phyloP scores from a whole-genome alignment of 2,888 invertebrate species.

The Morinoia aosen region DNA sequence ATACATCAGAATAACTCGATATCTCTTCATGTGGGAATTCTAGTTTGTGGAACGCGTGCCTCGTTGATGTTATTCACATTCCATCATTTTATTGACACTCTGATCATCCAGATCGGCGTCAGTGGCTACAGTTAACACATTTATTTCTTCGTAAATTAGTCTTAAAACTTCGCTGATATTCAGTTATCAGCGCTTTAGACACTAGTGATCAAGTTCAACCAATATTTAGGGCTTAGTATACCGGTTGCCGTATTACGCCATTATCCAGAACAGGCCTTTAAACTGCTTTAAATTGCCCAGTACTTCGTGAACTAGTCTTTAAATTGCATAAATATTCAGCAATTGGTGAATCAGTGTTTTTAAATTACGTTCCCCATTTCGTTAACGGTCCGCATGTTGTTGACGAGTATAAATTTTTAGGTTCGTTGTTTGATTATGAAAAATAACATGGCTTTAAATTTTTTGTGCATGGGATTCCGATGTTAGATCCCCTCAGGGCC shows the following conservation, averaged over 20 bases:
- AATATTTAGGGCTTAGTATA: too few species aligned
- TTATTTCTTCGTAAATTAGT: too few species aligned
- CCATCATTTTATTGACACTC: background rate
- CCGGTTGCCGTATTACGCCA: too few species aligned
- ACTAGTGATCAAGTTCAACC: too few species aligned
- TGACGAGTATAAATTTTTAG: too few species aligned
- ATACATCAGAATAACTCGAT: background rate
- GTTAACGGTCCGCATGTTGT: too few species aligned
- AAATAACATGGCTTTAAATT: background rate
- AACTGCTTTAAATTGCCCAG: too few species aligned
- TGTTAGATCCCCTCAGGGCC: too few species aligned
- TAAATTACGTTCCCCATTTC: too few species aligned
- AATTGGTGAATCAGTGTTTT: background rate
- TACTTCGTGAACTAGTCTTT: background rate
- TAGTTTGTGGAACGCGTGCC: background rate
- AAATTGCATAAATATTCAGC: background rate
- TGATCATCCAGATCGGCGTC: background rate
- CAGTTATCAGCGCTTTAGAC: too few species aligned
- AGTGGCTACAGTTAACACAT: background rate
- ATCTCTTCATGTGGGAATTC: background rate
- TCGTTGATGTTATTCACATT: background rate
- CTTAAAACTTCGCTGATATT: too few species aligned
- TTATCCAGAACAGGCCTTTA: too few species aligned
- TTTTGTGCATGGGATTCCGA: background rate
- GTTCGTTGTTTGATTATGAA: background rate